Conservation (phyloP, 2,113 vertebrate species). For the Gavialis gangeticus region DNA sequence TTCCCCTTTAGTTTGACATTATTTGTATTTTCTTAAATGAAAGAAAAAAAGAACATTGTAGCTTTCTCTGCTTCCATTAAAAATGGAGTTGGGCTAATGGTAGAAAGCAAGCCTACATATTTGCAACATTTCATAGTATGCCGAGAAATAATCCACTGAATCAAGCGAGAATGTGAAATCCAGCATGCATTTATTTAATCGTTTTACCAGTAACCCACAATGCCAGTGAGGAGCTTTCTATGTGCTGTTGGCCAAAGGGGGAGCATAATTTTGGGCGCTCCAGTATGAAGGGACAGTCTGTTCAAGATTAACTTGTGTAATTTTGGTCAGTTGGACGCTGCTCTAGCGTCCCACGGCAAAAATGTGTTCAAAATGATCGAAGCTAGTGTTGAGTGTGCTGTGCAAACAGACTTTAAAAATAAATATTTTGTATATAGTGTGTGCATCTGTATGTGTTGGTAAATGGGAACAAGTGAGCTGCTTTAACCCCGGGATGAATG, state of each 20-base stretch:
- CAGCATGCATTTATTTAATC: neutral
- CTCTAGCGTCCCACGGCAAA: neutral
- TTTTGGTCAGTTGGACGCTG: neutral
- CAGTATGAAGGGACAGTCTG: fast-evolving
- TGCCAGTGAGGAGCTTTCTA: neutral
- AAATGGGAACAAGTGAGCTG: fast-evolving
- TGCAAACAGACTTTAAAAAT: slow-evolving; percentile 53
- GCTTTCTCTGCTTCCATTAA: neutral
- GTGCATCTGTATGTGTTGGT: too few relatives aligned
- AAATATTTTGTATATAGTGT: slow-evolving; percentile 66
- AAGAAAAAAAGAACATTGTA: fast-evolving
- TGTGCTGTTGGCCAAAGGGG: neutral
- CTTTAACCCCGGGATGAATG: neutral
- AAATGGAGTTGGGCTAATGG: neutral
- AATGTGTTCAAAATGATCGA: neutral
- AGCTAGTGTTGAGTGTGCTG: neutral
- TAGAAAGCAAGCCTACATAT: neutral
- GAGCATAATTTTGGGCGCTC: neutral
- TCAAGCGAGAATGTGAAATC: neutral
- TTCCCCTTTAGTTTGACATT: neutral
- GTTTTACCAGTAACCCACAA: neutral
- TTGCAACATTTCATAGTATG: neutral
- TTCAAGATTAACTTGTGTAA: fast-evolving
- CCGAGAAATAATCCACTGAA: neutral
- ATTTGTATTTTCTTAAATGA: neutral